Conservation (phyloP, 2,888 invertebrate species). For the Hyposoter dolosus region DNA sequence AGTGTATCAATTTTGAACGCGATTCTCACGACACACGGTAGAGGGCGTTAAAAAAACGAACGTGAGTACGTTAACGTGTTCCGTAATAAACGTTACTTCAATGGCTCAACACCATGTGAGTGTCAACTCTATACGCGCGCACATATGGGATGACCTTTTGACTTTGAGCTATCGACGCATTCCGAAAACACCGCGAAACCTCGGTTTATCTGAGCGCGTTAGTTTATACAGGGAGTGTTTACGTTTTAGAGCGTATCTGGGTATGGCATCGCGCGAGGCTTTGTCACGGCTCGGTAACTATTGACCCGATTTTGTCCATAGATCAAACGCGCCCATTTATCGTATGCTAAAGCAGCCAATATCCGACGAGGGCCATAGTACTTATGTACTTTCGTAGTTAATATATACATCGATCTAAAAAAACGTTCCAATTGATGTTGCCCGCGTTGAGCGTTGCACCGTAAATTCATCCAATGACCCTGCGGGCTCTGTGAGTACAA, state of each 20-base stretch:
- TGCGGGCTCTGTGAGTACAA: background rate
- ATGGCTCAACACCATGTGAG: background rate
- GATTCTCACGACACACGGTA: background rate
- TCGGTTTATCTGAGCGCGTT: conserved; percentile 28
- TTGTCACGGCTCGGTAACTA: conserved; percentile 43
- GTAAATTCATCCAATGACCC: background rate
- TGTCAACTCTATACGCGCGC: background rate
- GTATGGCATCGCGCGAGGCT: conserved; percentile 32
- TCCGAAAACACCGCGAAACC: conserved; percentile 15
- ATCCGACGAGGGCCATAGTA: conserved; percentile 6
- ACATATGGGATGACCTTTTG: background rate
- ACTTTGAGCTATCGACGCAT: conserved; percentile 1
- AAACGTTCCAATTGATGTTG: background rate
- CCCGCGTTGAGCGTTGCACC: background rate
- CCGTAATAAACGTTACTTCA: background rate
- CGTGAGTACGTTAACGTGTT: background rate
- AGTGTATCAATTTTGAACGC: background rate
- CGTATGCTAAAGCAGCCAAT: conserved; percentile 23
- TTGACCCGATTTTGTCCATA: conserved; percentile 39
- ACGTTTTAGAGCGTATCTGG: conserved; percentile 38
- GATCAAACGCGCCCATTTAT: conserved; percentile 31
- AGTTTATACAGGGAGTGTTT: conserved; percentile 50
- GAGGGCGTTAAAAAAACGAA: background rate
- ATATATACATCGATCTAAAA: background rate
- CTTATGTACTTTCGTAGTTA: conserved; percentile 7